Evolutionary conservation across 2,113 vertebrate genomes (phyloP).

Genomic region (Brienomyrus brachyistius): DNA sequence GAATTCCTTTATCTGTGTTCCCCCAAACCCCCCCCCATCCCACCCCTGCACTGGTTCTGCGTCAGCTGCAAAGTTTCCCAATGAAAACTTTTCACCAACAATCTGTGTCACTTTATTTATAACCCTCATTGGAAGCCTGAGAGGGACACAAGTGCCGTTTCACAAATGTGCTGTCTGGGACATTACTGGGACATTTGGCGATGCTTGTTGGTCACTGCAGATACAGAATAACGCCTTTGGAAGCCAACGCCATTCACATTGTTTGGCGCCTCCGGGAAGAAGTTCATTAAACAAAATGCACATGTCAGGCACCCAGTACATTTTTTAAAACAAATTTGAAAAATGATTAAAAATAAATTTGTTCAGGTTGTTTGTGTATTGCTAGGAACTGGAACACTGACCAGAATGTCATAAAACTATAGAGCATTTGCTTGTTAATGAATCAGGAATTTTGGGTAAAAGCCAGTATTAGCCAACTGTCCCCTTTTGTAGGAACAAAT

Average conservation of each 20-base stretch:
- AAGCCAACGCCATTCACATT: not conserved
- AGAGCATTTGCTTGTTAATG: not conserved
- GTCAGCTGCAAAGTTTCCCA: not conserved
- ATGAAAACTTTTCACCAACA: not conserved
- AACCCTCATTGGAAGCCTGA: not conserved
- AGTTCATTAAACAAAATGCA: not conserved
- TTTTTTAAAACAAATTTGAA: not conserved
- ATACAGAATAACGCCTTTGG: not conserved
- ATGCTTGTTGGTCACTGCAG: not conserved
- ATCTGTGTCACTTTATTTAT: not conserved
- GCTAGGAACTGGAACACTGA: not conserved
- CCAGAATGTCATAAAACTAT: not conserved
- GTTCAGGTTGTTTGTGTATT: not conserved
- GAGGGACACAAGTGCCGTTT: not conserved
- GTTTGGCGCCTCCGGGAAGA: not conserved
- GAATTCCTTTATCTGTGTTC: not conserved
- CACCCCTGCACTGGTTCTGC: not conserved
- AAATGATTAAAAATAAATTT: not conserved
- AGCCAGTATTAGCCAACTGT: slow-evolving; percentile 10
- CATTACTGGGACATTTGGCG: not conserved
- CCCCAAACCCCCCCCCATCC: no score
- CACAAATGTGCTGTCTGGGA: not conserved
- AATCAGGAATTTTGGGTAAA: not conserved
- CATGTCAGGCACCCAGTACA: not conserved
- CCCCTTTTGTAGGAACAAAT: not conserved